Base-by-base conservation (phyloP, 2,888 invertebrate genomes). In the Cheilosia variabilis region DNA sequence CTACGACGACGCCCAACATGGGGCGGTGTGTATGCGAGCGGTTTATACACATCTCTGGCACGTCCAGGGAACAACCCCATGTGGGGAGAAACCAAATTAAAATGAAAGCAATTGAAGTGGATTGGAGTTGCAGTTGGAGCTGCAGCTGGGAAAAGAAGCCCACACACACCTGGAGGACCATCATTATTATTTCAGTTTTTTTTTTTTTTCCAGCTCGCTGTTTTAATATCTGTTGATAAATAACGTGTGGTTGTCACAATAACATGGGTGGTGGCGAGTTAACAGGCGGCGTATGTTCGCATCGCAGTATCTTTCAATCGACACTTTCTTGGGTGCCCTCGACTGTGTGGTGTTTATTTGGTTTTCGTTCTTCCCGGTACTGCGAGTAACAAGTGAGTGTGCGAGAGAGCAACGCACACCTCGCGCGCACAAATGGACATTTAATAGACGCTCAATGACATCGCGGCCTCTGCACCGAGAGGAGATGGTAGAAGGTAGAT, bases 181-280 rank as follows among this genome's bases (percentile, higher is more conserved):
- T 73, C 43, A 72, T 66, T 57, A 7, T 47, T 34, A n/a, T 37
- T 22, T 22, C 22, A 37, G 41, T 52, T 37, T 6, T 63, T 53
- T 37, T 50, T n/a, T 62, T 57, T 69, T 37, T 27, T 50, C 9
- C 0, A 10, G 31, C 27, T 43, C 68, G 34, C 4, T 47, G 10
- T 47, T 68, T 81, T 66, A 69, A 60, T 73, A 47, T 57, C 72
- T 60, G 82, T 77, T 87, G 82, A 82, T 82, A 82, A 87, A 78
- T 87, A 69, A 82, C 82, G 87, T 87, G 82, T 77, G 68, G 77
- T 82, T 87, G 87, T 87, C 78, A 87, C 82, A 81, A 82, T 81
- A 82, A 82, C 78, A 82, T 78, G 82, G 82, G 78, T 87, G 82
- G 82, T 87, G 87, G 87, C 60, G 86, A 86, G 63, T 81, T 71